Conservation (phyloP, 1,140 invertebrate species). For the Phocides pigmalion region DNA sequence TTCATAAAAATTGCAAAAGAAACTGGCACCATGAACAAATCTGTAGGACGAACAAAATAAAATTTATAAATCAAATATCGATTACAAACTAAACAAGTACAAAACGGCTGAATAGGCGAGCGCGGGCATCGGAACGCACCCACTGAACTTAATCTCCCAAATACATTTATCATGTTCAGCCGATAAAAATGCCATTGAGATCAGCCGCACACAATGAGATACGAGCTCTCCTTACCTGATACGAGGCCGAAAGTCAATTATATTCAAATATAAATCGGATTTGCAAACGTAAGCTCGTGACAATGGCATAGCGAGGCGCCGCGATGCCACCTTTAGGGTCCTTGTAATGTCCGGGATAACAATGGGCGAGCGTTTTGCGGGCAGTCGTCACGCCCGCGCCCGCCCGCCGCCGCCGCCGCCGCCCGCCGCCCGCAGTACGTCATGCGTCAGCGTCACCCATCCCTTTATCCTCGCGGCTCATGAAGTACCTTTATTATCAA, state of each 20-base stretch:
- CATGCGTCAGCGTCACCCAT: slow-evolving; percentile 36
- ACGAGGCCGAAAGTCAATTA: slow-evolving; percentile 79
- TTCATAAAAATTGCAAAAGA: neutral
- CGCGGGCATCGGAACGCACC: slow-evolving; percentile 45
- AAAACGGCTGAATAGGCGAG: slow-evolving; percentile 33
- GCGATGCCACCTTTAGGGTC: slow-evolving; percentile 50
- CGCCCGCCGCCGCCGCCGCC: slow-evolving; percentile 34
- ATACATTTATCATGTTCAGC: slow-evolving; percentile 81
- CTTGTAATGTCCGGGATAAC: slow-evolving; percentile 37
- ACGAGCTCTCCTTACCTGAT: slow-evolving; percentile 75
- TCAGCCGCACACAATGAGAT: slow-evolving; percentile 72
- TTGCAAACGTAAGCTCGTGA: slow-evolving; percentile 78
- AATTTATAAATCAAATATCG: slow-evolving; percentile 27
- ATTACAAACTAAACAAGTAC: slow-evolving; percentile 33
- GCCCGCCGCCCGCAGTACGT: too few species aligned
- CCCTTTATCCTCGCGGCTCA: slow-evolving; percentile 51
- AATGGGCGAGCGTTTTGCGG: slow-evolving; percentile 36
- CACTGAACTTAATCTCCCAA: slow-evolving; percentile 73
- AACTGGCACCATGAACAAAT: slow-evolving; percentile 18
- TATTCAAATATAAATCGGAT: slow-evolving; percentile 84
- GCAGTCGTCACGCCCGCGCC: slow-evolving; percentile 34
- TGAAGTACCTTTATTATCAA: slow-evolving; percentile 40
- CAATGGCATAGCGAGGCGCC: slow-evolving; percentile 71
- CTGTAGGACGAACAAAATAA: slow-evolving; percentile 20
- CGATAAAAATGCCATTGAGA: slow-evolving; percentile 81